Base-by-base conservation (phyloP, 2,888 invertebrate species). In the Acrobasis repandana region DNA sequence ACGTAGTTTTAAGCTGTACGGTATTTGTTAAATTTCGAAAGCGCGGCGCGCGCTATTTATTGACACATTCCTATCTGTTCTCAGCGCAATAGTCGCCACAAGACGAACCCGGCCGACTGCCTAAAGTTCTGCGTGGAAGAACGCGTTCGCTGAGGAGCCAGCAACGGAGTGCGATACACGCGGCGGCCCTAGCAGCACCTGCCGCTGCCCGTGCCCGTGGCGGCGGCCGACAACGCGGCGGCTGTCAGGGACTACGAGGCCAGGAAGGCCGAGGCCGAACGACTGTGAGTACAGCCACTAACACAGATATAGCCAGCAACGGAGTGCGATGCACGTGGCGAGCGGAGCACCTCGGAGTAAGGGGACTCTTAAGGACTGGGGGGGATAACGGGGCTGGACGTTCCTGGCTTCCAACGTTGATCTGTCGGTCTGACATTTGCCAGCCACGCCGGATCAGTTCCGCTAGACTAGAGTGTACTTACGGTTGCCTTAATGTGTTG, bases 51-150 rank as follows among this genome's bases (percentile, higher is more conserved):
- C n/a, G n/a, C n/a, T n/a, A n/a, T n/a, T n/a, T n/a, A n/a, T n/a
- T n/a, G n/a, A n/a, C n/a, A n/a, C 6, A 4, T 28, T 28, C 6
- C 6, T 28, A 28, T n/a, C n/a, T 18, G 11, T 52, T 18, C 10
- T 38, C 75, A 98, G 95, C 94, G 97, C 43, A 94, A 97, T 87
- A 96, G 95, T 75, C 94, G 96, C 2, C 94, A 95, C 77, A 92
- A 94, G 68, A 69, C 83, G n/a, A 97, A 98, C 93, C 98, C 98
- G 9, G 94, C 95, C 0, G 96, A 97, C 66, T 95, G 96, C 74
- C 95, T 98, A 68, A 95, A 95, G 81, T 96, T 97, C 81, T 93
- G 95, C 78, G 95, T 98, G 10, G 98, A 99, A 83, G 98, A 99
- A 82, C 94, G 98, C 60, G 94, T 98, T 34, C 95, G 96, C 76